These are phyloP conservation scores for Manis pentadactyla DNA, from an alignment of 2,797 vertebrate genomes.

Conservation along the genomic window DNA sequence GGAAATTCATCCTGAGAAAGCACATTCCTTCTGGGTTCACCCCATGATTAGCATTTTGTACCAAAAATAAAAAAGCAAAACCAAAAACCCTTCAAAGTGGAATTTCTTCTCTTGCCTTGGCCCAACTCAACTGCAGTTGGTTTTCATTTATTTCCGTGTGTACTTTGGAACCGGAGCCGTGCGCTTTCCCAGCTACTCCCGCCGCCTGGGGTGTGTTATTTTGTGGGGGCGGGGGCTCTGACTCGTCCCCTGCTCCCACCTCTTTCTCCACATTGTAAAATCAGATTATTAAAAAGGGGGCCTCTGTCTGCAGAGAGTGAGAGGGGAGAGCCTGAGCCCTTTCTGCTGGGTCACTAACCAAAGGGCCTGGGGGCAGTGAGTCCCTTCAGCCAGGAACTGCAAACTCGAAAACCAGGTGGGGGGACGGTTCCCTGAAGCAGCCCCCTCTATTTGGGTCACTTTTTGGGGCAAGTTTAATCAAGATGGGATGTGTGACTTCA, in stretches of 20 bases:
- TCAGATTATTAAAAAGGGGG: constrained; percentile 75
- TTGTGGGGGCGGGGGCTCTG: constrained; percentile 76
- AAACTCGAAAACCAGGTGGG: background rate
- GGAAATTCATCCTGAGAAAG: constrained; percentile 76
- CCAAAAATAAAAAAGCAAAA: constrained; percentile 69
- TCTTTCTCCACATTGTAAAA: constrained; percentile 84
- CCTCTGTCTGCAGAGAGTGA: constrained; percentile 34
- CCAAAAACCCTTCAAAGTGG: constrained; percentile 58
- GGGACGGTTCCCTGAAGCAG: background rate
- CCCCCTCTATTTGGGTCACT: constrained; percentile 31
- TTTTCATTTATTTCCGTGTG: constrained; percentile 85
- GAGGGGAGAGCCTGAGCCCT: background rate
- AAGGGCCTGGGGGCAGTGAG: background rate
- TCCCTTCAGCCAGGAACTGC: background rate
- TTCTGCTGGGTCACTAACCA: background rate
- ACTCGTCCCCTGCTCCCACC: constrained; percentile 44
- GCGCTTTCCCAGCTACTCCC: constrained; percentile 78
- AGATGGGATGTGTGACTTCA: constrained; percentile 50
- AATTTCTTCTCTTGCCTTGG: constrained; percentile 69
- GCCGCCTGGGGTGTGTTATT: constrained; percentile 86
- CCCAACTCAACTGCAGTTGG: constrained; percentile 82
- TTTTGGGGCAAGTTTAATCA: constrained; percentile 57
- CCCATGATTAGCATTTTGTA: constrained; percentile 71
- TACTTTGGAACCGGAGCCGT: constrained; percentile 84
- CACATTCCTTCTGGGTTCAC: constrained; percentile 81